Evolutionary conservation across 64 coral and sea anemone species (phyloP).

Genomic region (Hydrozoanthus tunicans): DNA sequence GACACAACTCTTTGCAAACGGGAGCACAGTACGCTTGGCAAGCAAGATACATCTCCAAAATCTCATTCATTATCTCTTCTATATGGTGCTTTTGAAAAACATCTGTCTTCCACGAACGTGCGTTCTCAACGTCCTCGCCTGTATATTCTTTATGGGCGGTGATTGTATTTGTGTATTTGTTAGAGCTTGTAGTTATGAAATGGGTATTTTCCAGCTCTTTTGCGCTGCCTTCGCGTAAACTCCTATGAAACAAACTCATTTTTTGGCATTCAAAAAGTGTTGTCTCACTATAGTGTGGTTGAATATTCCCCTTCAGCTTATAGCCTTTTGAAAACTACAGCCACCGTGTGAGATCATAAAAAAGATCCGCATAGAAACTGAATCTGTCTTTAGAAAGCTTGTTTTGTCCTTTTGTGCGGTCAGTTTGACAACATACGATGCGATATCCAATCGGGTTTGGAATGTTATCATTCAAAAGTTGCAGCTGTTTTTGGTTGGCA

Average conservation of each 20-base stretch:
- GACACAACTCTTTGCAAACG: slow-evolving; percentile 49
- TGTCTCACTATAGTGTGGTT: neutral
- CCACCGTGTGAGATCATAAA: neutral
- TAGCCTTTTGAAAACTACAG: neutral
- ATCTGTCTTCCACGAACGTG: slow-evolving; percentile 10
- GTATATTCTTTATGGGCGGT: neutral
- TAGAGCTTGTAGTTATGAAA: neutral
- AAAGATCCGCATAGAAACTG: too few relatives aligned
- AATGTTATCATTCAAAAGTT: neutral
- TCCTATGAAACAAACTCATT: slow-evolving; percentile 12
- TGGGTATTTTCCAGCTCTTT: neutral
- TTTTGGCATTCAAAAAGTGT: neutral
- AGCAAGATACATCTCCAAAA: slow-evolving; percentile 39
- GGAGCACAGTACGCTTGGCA: slow-evolving; percentile 22
- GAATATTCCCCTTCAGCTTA: neutral
- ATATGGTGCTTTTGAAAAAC: slow-evolving; percentile 24
- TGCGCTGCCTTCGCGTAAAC: neutral
- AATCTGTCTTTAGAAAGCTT: neutral
- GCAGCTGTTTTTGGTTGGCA: slow-evolving; percentile 41
- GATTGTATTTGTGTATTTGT: neutral
- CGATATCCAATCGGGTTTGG: slow-evolving; percentile 4
- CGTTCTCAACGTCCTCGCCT: neutral
- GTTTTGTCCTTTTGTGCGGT: neutral
- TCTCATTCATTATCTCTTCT: slow-evolving; percentile 40
- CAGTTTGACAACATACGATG: neutral